Base-by-base conservation (phyloP, 2,888 invertebrate genomes). In the Apamea monoglypha region DNA sequence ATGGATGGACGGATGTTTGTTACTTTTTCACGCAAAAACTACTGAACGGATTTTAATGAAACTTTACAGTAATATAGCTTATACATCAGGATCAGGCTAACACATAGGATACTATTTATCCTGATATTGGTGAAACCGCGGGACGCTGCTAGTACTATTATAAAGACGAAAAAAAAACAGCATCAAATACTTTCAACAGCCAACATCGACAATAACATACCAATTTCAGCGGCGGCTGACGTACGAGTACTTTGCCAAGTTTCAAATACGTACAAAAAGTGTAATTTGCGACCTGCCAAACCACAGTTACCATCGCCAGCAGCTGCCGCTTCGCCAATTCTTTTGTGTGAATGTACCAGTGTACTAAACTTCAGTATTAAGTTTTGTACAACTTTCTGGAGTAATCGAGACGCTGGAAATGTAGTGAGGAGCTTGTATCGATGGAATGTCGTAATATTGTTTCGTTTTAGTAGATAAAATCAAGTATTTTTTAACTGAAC, bases 211-310 rank as follows among this genome's bases (percentile, higher is more conserved):
- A 78, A 83, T 80, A 88, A 76, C 80, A 87, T 74, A 78, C 82
- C 82, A 82, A 88, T 84, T 86, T 80, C 76, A 81, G 67, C 56
- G 40, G 68, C n/a, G 40, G 36, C 70, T 80, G 71, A 68, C 68
- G 59, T 80, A n/a, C n/a, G n/a, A n/a, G n/a, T n/a, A 69, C 88
- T 79, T 76, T 87, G 89, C 87, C 89, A 89, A 88, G 80, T 87
- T 81, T 83, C 82, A 82, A 86, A 81, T 80, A 76, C 82, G 81
- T 77, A 87, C 89, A 87, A 87, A 89, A 88, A 89, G 81, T 66
- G 77, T 87, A 79, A 86, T 88, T 81, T 88, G 86, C 81, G 86
- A 87, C 80, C 83, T 89, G 87, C 88, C 89, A 87, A 89, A 82
- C 89, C 89, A 66, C 89, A 83, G 59, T 80, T 32, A 82, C 86